Conservation (phyloP, 2,797 vertebrate species). For the Ctenochaetus hawaiiensis region DNA sequence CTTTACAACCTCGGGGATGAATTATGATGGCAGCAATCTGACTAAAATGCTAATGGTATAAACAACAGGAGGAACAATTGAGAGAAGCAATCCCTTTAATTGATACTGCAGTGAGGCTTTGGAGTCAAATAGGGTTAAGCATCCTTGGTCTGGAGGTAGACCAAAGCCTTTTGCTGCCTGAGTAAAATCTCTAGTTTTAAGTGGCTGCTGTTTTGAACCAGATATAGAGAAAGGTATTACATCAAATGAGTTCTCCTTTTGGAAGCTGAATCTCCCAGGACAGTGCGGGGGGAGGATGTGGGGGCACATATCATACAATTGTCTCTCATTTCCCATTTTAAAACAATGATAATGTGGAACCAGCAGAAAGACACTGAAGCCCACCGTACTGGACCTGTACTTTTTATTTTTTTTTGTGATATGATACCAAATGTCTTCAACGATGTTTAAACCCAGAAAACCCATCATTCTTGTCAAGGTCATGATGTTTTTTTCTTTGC, state of each 20-base stretch:
- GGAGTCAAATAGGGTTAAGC: constrained; percentile 29
- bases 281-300: neutral
- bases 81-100: constrained; percentile 62
- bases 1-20: constrained; percentile 46
- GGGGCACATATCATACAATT: neutral
- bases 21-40: constrained; percentile 53
- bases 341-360: neutral
- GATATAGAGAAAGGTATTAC: neutral
- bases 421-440: too few species aligned
- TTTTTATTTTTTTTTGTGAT: too few species aligned
- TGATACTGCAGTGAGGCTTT: constrained; percentile 40
- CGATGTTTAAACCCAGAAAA: too few species aligned
- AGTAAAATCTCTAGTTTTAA: neutral
- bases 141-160: constrained; percentile 19
- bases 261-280: neutral
- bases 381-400: too few species aligned
- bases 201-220: neutral
- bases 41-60: constrained; percentile 58
- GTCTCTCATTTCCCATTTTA: neutral
- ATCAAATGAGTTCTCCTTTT: neutral
- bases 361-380: too few species aligned
- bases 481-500: too few species aligned
- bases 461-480: too few species aligned
- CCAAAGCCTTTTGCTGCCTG: neutral
- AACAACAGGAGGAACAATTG: constrained; percentile 52